These are phyloP conservation scores for Cephonodes hylas DNA, from an alignment of 2,888 invertebrate species.

Conservation along the genomic window DNA sequence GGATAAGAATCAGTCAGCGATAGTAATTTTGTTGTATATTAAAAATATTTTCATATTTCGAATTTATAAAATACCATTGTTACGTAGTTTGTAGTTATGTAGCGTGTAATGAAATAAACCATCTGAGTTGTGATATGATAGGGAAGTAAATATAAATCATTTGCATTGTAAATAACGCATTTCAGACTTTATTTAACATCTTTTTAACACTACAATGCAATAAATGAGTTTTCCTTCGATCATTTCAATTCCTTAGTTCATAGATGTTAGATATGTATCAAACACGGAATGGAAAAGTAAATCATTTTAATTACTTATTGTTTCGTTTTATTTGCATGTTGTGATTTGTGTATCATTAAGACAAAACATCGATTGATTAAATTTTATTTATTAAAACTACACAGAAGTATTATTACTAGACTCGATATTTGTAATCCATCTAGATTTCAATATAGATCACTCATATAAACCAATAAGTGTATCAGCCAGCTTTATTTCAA, in stretches of 20 bases:
- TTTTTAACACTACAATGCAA: slow-evolving; percentile 33
- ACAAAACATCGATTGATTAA: slow-evolving; percentile 53
- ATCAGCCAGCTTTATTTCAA: slow-evolving; percentile 62
- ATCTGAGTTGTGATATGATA: slow-evolving; percentile 52
- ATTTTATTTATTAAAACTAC: slow-evolving; percentile 77
- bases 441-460: slow-evolving; percentile 67
- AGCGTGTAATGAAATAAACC: slow-evolving; percentile 48
- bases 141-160: slow-evolving; percentile 22
- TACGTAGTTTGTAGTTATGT: slow-evolving; percentile 68
- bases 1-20: slow-evolving; percentile 55
- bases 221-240: slow-evolving; percentile 23
- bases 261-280: slow-evolving; percentile 35
- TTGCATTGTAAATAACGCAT: slow-evolving; percentile 45
- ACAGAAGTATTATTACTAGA: slow-evolving; percentile 66
- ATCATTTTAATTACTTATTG: slow-evolving; percentile 36
- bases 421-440: slow-evolving; percentile 51
- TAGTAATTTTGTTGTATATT: slow-evolving; percentile 51
- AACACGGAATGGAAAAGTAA: slow-evolving; percentile 42
- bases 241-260: slow-evolving; percentile 31
- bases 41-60: slow-evolving; percentile 68
- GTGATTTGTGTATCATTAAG: slow-evolving; percentile 25
- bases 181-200: slow-evolving; percentile 21
- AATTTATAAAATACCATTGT: slow-evolving; percentile 74
- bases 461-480: slow-evolving; percentile 69
- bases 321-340: slow-evolving; percentile 36